Percentiles rank a stretch among this genome's conserved stretches.
These are phyloP conservation scores for Biston stratarius DNA, from an alignment of 2,888 invertebrate species.

Conservation along the genomic window DNA sequence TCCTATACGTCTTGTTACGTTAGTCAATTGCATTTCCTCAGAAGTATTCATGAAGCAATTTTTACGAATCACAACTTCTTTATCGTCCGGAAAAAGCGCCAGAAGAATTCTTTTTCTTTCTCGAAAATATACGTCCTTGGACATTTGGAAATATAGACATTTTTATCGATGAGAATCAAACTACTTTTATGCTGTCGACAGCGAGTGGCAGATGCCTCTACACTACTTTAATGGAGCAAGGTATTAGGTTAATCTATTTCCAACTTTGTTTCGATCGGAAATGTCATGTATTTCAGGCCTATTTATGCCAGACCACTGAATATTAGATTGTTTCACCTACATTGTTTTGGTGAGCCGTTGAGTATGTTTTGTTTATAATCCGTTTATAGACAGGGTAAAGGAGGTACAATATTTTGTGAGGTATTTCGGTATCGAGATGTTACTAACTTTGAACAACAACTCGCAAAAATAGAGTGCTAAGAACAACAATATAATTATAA, in stretches of 20 bases:
- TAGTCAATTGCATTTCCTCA: not conserved
- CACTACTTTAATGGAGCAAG: constrained; percentile 28
- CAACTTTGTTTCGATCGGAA: constrained; percentile 23
- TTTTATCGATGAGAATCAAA: not conserved
- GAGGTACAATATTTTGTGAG: not conserved
- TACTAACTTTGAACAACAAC: too few species aligned
- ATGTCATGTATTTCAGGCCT: constrained; percentile 26
- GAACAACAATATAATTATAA: not conserved
- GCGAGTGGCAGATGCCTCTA: constrained; percentile 9
- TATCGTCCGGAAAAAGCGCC: not conserved
- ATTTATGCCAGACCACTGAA: constrained; percentile 23
- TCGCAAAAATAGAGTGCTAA: too few species aligned
- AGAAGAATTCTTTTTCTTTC: not conserved
- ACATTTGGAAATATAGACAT: not conserved
- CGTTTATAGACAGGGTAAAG: constrained; percentile 9
- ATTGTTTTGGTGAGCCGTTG: constrained; percentile 3
- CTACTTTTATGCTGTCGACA: not conserved
- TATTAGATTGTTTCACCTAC: constrained; percentile 16
- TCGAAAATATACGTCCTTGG: not conserved
- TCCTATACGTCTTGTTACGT: too few species aligned
- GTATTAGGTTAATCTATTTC: constrained; percentile 29
- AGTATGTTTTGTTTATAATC: constrained; percentile 15
- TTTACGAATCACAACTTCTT: not conserved
- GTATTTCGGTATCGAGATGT: not conserved
- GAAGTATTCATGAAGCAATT: not conserved